A percentile compares a stretch with the other conserved stretches of the same genome.
These are phyloP conservation scores for Argynnis bischoffii DNA, from an alignment of 2,888 invertebrate genomes.

Conservation along the genomic window DNA sequence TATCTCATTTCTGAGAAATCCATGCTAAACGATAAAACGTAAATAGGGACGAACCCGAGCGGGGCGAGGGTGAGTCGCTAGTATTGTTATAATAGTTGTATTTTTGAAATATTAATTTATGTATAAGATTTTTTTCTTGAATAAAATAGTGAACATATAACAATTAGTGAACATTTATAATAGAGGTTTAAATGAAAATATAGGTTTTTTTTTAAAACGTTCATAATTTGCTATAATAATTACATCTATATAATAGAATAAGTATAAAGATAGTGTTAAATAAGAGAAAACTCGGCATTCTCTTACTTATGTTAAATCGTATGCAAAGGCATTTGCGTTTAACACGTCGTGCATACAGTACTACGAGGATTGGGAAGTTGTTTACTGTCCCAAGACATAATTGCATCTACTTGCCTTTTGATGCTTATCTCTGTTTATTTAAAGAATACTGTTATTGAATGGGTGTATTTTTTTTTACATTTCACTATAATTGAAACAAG, in stretches of 20 bases:
- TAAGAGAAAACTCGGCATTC: conserved; percentile 28
- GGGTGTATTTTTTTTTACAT: neutral
- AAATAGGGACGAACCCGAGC: too few species aligned
- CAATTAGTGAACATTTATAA: too few species aligned
- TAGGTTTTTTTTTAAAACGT: neutral
- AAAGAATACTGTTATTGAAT: conserved; percentile 7
- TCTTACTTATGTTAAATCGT: conserved; percentile 32
- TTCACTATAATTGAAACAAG: neutral
- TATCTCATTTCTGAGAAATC: too few species aligned
- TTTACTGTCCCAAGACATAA: conserved; percentile 5
- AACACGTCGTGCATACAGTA: conserved; percentile 25
- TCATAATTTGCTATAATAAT: too few species aligned
- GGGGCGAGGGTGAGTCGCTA: too few species aligned
- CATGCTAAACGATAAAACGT: too few species aligned
- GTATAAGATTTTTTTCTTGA: too few species aligned
- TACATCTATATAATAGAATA: neutral
- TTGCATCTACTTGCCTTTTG: conserved; percentile 15
- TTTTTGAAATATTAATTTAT: too few species aligned
- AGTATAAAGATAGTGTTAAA: conserved; percentile 9
- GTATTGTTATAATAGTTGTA: too few species aligned
- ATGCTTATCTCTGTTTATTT: conserved; percentile 7
- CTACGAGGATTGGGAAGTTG: conserved; percentile 17
- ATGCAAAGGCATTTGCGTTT: conserved; percentile 30
- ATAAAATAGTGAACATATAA: too few species aligned
- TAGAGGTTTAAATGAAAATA: neutral